phyloP scores from a whole-genome alignment of 2,113 vertebrate species.

The Anguilla rostrata region DNA sequence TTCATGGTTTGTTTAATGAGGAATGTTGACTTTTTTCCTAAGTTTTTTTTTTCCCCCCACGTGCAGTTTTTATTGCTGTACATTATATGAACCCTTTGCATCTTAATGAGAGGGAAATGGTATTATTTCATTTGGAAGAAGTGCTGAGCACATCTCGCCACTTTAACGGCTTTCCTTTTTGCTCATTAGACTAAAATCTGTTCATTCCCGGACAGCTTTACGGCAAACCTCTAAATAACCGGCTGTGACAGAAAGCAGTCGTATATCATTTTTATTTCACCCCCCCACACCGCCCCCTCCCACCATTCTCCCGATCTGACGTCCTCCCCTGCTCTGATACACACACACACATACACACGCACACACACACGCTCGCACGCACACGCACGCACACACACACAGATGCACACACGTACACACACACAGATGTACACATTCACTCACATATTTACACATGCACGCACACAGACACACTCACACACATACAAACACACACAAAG shows the following conservation, averaged over 20 bases:
- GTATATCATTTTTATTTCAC: slow-evolving; percentile 69
- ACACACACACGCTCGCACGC: slow-evolving; percentile 11
- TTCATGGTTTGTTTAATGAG: slow-evolving; percentile 26
- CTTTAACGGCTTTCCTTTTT: slow-evolving; percentile 52
- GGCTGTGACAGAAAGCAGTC: slow-evolving; percentile 61
- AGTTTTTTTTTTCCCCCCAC: background rate
- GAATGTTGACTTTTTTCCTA: slow-evolving; percentile 26
- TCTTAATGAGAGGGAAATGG: slow-evolving; percentile 38
- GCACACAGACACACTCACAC: background rate
- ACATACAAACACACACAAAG: slow-evolving; percentile 17
- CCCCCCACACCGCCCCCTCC: slow-evolving; percentile 32
- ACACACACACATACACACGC: slow-evolving; percentile 16
- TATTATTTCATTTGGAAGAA: slow-evolving; percentile 53
- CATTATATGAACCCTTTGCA: slow-evolving; percentile 26
- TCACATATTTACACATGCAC: too few relatives aligned
- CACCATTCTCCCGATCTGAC: slow-evolving; percentile 20
- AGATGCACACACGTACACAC: slow-evolving; percentile 23
- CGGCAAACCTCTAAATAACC: slow-evolving; percentile 65
- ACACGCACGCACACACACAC: slow-evolving; percentile 4
- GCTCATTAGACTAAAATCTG: slow-evolving; percentile 72
- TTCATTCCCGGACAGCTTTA: slow-evolving; percentile 67
- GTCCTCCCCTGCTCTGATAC: slow-evolving; percentile 10
- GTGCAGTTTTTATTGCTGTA: slow-evolving; percentile 25
- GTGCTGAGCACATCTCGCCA: slow-evolving; percentile 47
- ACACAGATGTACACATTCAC: slow-evolving; percentile 5